phyloP scores from a whole-genome alignment of 2,888 invertebrate species.

The Ennomos erosarius region DNA sequence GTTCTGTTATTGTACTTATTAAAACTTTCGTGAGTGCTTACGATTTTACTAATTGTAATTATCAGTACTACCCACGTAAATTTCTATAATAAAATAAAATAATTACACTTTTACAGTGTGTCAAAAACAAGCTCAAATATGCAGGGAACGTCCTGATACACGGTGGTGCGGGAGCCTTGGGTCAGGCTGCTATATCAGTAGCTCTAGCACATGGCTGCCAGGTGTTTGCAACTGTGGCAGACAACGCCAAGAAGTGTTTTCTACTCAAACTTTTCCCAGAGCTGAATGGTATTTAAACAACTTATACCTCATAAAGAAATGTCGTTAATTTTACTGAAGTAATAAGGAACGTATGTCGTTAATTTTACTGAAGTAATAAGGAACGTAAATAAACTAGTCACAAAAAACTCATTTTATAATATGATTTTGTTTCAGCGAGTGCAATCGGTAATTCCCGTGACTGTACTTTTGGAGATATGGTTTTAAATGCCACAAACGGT shows the following conservation, averaged over 20 bases:
- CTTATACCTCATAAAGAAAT: neutral
- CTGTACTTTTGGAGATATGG: conserved; percentile 56
- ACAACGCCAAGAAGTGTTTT: conserved; percentile 62
- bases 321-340: no score
- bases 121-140: conserved; percentile 37
- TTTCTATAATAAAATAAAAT: no score
- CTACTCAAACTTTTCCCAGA: conserved; percentile 56
- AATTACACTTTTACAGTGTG: conserved; percentile 38
- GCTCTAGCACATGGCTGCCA: conserved; percentile 57
- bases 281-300: conserved; percentile 14
- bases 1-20: no score
- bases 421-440: conserved; percentile 51
- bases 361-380: no score
- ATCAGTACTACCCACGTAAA: no score
- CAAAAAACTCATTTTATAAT: no score
- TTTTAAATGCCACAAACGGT: conserved; percentile 52
- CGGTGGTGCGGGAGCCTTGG: conserved; percentile 61
- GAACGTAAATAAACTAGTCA: no score
- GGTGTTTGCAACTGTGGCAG: conserved; percentile 68
- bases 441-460: conserved; percentile 66
- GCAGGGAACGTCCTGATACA: conserved; percentile 45
- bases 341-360: no score
- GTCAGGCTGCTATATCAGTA: conserved; percentile 66
- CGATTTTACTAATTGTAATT: no score
- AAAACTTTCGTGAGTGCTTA: no score